These are phyloP conservation scores for Empidonax alnorum DNA, from an alignment of 2,113 vertebrate species.

Conservation along the genomic window DNA sequence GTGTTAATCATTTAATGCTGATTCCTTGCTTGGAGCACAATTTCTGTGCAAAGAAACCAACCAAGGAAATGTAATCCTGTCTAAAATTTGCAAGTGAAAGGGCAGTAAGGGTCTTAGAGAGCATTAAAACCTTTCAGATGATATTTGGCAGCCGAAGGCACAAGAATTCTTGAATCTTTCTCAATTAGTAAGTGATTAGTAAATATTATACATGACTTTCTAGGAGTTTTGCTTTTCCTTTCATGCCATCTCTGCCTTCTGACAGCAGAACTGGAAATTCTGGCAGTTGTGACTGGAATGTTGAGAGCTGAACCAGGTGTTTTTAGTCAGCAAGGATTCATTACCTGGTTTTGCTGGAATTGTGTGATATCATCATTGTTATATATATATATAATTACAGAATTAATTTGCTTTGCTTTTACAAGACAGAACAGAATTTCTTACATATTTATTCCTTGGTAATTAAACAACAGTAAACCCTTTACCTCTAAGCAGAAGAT, in stretches of 20 bases:
- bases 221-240: neutral
- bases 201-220: neutral
- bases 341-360: neutral
- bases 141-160: neutral
- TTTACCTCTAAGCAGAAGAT: neutral
- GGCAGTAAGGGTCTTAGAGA: neutral
- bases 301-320: neutral
- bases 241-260: neutral
- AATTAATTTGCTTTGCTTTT: constrained; percentile 21
- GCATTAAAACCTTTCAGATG: neutral
- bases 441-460: neutral
- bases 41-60: neutral
- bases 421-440: neutral
- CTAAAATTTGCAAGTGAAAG: neutral
- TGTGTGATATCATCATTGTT: neutral
- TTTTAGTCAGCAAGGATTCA: neutral
- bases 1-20: neutral
- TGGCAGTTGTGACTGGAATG: neutral
- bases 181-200: constrained; percentile 18
- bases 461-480: neutral
- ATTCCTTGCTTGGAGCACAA: neutral
- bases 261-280: neutral
- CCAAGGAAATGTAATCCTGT: neutral
- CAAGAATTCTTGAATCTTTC: neutral
- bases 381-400: neutral